Evolutionary conservation across 2,797 vertebrate genomes (phyloP).

Genomic region (Poeciliopsis infans): DNA sequence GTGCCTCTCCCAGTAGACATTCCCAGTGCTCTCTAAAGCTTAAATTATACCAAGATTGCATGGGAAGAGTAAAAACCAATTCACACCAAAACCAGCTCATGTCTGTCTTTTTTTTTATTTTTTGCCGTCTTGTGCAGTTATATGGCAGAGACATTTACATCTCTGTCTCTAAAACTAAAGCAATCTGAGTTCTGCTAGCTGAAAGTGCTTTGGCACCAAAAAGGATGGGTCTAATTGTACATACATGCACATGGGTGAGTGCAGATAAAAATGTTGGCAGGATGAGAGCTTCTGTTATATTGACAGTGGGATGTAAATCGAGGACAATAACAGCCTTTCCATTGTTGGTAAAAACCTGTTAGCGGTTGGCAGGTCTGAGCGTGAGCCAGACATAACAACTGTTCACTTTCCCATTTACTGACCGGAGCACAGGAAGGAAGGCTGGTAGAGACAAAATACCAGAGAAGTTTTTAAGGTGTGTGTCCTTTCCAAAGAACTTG

Average conservation of each 20-base stretch:
- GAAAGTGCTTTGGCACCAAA: constrained; percentile 12
- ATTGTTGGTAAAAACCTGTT: constrained; percentile 62
- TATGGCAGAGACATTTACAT: neutral
- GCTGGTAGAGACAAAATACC: constrained; percentile 46
- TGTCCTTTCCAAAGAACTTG: neutral
- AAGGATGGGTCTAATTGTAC: constrained; percentile 25
- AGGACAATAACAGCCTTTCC: constrained; percentile 59
- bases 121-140: neutral
- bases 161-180: constrained; percentile 25
- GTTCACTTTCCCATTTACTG: constrained; percentile 60
- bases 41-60: constrained; percentile 29
- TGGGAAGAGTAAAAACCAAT: constrained; percentile 19
- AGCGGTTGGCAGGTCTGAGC: constrained; percentile 58
- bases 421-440: constrained; percentile 43
- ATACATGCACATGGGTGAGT: constrained; percentile 30
- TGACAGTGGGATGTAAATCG: constrained; percentile 36
- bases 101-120: neutral
- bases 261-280: constrained; percentile 46
- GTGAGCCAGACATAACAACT: constrained; percentile 65
- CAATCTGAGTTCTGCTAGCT: constrained; percentile 14
- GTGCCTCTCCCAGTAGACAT: constrained; percentile 21
- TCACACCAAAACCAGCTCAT: constrained; percentile 10
- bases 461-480: constrained; percentile 1
- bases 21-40: constrained; percentile 23
- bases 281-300: constrained; percentile 45